Evolutionary conservation across 2,113 vertebrate genomes (phyloP).

Genomic region (Cheilinus undulatus): DNA sequence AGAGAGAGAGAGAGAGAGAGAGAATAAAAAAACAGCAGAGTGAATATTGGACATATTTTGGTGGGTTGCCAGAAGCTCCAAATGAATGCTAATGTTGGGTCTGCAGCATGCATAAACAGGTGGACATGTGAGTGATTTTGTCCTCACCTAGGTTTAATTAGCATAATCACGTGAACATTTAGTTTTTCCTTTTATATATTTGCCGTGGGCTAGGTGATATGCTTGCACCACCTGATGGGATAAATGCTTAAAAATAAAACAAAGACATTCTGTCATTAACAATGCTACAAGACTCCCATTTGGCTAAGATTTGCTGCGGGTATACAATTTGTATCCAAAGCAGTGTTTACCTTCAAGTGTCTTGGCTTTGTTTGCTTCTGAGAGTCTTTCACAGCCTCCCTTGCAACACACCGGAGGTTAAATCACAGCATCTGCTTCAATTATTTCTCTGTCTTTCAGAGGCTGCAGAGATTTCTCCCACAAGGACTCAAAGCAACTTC

Average conservation of each 20-base stretch:
- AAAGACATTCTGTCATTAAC: background rate
- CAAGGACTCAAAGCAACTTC: background rate
- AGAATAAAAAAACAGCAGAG: too few relatives aligned
- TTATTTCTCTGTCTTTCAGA: background rate
- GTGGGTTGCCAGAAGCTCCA: background rate
- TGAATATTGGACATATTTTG: background rate
- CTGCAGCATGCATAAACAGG: background rate
- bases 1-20: too few relatives aligned
- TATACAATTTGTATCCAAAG: too few relatives aligned
- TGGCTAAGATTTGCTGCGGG: too few relatives aligned
- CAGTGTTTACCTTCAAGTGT: too few relatives aligned
- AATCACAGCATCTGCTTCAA: conserved; percentile 10
- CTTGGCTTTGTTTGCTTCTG: background rate
- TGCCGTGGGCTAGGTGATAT: background rate
- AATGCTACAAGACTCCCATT: too few relatives aligned
- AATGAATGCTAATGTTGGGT: background rate
- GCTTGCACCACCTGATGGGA: background rate
- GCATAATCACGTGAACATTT: background rate
- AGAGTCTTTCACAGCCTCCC: background rate
- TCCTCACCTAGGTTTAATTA: background rate
- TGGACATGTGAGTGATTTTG: background rate
- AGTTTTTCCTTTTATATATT: background rate
- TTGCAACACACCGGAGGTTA: background rate
- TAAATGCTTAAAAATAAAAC: background rate
- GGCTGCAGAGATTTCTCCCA: background rate